phyloP scores from a whole-genome alignment of 2,797 vertebrate genomes.

The Enteromius paludinosus region DNA sequence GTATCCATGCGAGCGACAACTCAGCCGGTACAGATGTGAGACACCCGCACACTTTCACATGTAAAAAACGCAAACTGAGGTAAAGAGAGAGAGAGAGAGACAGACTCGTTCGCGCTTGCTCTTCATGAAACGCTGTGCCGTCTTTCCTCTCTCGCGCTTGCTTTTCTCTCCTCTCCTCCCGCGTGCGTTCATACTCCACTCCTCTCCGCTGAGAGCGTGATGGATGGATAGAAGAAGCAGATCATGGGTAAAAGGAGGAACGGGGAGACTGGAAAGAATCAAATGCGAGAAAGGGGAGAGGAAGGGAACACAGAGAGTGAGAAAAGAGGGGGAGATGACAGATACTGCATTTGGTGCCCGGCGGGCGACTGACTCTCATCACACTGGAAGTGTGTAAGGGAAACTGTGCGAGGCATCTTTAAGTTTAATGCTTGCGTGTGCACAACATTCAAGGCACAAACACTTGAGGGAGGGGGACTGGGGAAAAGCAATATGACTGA shows the following conservation, averaged over 20 bases:
- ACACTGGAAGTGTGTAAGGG: slow-evolving; percentile 9
- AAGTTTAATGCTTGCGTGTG: slow-evolving; percentile 33
- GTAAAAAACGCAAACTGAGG: slow-evolving; percentile 53
- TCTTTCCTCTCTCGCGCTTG: slow-evolving; percentile 67
- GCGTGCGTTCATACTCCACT: slow-evolving; percentile 64
- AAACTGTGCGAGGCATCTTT: slow-evolving; percentile 20
- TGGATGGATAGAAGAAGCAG: slow-evolving; percentile 58
- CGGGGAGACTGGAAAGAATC: slow-evolving; percentile 52
- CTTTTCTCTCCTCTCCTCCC: slow-evolving; percentile 59
- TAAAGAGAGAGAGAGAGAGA: slow-evolving; percentile 50
- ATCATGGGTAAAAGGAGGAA: slow-evolving; percentile 44
- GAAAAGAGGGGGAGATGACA: slow-evolving; percentile 56
- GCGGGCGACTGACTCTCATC: slow-evolving; percentile 23
- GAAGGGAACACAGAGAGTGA: slow-evolving; percentile 26
- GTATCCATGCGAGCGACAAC: slow-evolving; percentile 82
- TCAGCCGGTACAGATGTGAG: slow-evolving; percentile 72
- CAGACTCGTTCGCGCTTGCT: neutral
- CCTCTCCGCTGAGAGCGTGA: slow-evolving; percentile 62
- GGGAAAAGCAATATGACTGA: neutral
- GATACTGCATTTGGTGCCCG: slow-evolving; percentile 38
- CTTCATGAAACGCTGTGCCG: slow-evolving; percentile 46
- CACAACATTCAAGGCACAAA: slow-evolving; percentile 40
- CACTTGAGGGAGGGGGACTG: slow-evolving; percentile 17
- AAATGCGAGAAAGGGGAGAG: slow-evolving; percentile 44
- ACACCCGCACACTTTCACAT: slow-evolving; percentile 65